Evolutionary conservation across 2,888 invertebrate genomes (phyloP).

Genomic region (Bellardia pandia): DNA sequence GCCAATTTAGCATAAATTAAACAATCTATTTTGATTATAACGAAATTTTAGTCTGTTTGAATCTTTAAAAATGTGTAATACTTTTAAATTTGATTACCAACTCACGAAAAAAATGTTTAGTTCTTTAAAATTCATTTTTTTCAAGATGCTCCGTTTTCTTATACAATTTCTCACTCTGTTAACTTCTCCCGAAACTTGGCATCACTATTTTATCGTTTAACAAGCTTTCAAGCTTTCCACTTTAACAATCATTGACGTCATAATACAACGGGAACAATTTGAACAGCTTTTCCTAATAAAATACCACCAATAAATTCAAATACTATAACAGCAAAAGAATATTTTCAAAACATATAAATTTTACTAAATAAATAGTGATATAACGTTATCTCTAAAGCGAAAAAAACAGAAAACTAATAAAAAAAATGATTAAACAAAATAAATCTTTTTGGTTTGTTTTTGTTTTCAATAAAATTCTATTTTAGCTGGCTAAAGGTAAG

Average conservation of each 20-base stretch:
- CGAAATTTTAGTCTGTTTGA: too few relatives aligned
- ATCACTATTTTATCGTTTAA: too few relatives aligned
- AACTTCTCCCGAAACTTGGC: too few relatives aligned
- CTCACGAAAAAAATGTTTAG: too few relatives aligned
- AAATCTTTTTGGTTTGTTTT: background rate
- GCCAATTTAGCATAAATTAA: too few relatives aligned
- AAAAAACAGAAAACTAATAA: background rate
- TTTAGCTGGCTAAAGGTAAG: background rate
- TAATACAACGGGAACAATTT: background rate
- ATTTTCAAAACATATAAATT: background rate
- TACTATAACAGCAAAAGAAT: background rate
- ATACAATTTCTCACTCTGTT: too few relatives aligned
- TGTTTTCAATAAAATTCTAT: background rate
- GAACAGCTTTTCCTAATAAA: background rate
- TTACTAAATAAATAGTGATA: conserved; percentile 1
- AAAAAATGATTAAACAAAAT: conserved; percentile 1
- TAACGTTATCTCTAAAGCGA: background rate
- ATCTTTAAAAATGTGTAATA: too few relatives aligned
- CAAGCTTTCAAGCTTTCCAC: too few relatives aligned
- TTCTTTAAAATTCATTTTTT: too few relatives aligned
- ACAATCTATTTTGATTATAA: too few relatives aligned
- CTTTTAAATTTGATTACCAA: too few relatives aligned
- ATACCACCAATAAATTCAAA: background rate
- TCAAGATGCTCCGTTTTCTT: too few relatives aligned
- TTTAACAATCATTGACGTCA: background rate